Percentiles rank a stretch among this genome's conserved stretches.
Conservation (phyloP, 1,140 invertebrate genomes). For the Drosophila saltans region DNA sequence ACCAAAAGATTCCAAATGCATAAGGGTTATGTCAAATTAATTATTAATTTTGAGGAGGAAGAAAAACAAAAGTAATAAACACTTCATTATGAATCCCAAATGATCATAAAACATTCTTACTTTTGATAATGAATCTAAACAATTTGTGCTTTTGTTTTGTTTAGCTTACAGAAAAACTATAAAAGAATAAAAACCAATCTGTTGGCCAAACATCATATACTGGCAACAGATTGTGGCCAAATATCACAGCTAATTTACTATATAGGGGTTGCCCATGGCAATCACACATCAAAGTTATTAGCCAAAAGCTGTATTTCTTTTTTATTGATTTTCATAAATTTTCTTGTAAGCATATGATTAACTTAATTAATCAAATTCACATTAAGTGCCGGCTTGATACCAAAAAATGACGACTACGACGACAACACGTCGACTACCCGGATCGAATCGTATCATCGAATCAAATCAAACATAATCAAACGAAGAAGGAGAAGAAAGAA, state of each 20-base stretch:
- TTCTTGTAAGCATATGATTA: conserved; percentile 54
- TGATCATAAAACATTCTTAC: not conserved
- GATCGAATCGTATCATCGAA: conserved; percentile 39
- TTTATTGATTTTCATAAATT: conserved; percentile 52
- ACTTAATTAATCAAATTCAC: conserved; percentile 78
- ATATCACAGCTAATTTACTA: not conserved
- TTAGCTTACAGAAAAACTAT: not conserved
- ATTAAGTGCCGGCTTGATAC: conserved; percentile 64
- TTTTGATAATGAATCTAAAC: not conserved
- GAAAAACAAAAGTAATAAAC: no score
- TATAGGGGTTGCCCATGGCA: conserved; percentile 4
- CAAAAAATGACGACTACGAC: conserved; percentile 1
- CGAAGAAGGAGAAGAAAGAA: conserved; percentile 14
- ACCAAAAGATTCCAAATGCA: no score
- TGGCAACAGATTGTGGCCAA: not conserved
- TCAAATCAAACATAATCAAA: conserved; percentile 47
- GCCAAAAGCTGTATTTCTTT: conserved; percentile 7
- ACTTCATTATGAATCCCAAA: no score
- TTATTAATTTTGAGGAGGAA: no score
- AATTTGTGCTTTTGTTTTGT: not conserved
- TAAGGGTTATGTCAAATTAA: no score
- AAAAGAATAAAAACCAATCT: not conserved
- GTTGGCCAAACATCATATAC: not conserved
- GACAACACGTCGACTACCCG: conserved; percentile 10
- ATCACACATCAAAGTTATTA: conserved; percentile 8